These are phyloP conservation scores for Hafferia zeledoni DNA, from an alignment of 2,797 vertebrate genomes.

Conservation along the genomic window DNA sequence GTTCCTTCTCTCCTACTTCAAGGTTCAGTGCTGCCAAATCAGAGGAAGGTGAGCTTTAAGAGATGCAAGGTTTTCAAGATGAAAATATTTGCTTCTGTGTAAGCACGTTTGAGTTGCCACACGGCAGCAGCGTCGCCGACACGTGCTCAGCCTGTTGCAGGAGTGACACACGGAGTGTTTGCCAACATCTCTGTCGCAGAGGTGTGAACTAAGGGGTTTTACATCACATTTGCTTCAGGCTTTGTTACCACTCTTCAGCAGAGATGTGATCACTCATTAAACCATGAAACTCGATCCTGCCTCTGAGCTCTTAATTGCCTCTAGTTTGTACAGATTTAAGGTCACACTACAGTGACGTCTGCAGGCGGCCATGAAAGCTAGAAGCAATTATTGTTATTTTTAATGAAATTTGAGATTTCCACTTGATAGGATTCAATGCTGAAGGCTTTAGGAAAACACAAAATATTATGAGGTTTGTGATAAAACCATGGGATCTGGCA, in stretches of 20 bases:
- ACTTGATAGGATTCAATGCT: slow-evolving; percentile 34
- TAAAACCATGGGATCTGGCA: slow-evolving; percentile 13
- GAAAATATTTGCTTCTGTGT: background rate
- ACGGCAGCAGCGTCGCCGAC: accelerated
- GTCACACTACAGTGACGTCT: slow-evolving; percentile 30
- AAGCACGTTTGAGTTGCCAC: background rate
- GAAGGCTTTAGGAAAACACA: slow-evolving; percentile 36
- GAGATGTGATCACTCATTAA: slow-evolving; percentile 47
- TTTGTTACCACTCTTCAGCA: background rate
- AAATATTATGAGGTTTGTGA: slow-evolving; percentile 1
- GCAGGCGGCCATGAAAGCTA: slow-evolving; percentile 20
- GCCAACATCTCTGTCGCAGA: background rate
- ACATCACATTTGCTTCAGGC: background rate
- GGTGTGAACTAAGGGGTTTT: background rate
- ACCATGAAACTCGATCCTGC: background rate
- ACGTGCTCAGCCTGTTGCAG: background rate
- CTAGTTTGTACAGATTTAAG: slow-evolving; percentile 31
- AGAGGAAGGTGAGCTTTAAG: slow-evolving; percentile 13
- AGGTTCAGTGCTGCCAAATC: background rate
- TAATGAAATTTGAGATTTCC: slow-evolving; percentile 50
- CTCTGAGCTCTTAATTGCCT: slow-evolving; percentile 49
- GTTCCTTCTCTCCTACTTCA: slow-evolving; percentile 1
- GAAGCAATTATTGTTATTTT: slow-evolving; percentile 40
- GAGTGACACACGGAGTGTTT: background rate
- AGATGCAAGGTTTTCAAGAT: background rate